Conservation (phyloP, 2,888 invertebrate species). For the Rotaria magnacalcarata region DNA sequence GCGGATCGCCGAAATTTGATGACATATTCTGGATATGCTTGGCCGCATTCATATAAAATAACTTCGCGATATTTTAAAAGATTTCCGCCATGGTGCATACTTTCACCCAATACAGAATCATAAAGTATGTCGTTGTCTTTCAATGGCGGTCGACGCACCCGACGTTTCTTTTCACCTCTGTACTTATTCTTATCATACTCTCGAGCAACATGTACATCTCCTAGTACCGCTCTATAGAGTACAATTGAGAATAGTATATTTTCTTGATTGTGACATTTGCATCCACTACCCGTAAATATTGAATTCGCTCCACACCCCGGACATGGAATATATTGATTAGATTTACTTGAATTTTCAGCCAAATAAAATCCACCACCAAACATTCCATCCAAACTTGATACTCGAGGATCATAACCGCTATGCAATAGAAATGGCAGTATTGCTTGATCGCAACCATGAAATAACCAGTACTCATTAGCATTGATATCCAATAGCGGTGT, state of each 20-base stretch:
- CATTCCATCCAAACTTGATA: background rate
- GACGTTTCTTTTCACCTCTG: background rate
- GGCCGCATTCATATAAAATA: too few relatives aligned
- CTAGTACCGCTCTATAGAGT: conserved; percentile 2
- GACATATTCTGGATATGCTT: too few relatives aligned
- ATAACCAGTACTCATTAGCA: conserved; percentile 3
- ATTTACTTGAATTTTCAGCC: conserved; percentile 10
- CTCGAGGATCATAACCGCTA: background rate
- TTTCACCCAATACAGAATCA: too few relatives aligned
- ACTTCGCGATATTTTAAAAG: too few relatives aligned
- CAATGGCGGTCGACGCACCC: background rate
- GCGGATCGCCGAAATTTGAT: too few relatives aligned
- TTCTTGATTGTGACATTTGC: background rate
- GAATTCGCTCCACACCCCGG: background rate
- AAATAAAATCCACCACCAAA: conserved; percentile 28
- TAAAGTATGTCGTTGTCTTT: too few relatives aligned
- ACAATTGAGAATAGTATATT: background rate
- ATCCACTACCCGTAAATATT: background rate
- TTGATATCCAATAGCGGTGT: background rate
- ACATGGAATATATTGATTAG: conserved; percentile 33
- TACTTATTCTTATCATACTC: background rate
- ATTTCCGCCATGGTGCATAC: too few relatives aligned
- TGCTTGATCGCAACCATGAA: background rate
- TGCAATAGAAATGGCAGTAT: background rate
- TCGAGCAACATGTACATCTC: background rate